A percentile compares a stretch with the other conserved stretches of the same genome.
phyloP scores from a whole-genome alignment of 2,113 vertebrate genomes.

The Sinosuthora webbiana region DNA sequence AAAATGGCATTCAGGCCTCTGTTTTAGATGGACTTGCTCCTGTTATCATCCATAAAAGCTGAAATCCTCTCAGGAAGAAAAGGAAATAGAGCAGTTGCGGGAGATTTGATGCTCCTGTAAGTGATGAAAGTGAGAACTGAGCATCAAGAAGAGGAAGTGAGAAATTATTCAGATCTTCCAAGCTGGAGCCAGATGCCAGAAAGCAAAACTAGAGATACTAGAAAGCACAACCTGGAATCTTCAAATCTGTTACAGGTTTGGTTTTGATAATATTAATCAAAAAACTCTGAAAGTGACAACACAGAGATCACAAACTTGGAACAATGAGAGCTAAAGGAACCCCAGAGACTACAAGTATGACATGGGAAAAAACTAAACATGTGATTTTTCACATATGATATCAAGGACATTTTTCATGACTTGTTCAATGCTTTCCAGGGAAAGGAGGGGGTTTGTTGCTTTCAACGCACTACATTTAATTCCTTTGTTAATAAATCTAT shows the following conservation, averaged over 20 bases:
- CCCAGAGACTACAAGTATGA: neutral
- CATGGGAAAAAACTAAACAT: neutral
- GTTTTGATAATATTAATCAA: neutral
- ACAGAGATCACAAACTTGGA: neutral
- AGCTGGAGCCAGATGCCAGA: neutral
- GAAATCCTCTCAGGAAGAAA: neutral
- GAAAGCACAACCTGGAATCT: neutral
- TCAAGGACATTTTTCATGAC: neutral
- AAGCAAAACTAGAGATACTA: neutral
- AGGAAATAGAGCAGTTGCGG: neutral
- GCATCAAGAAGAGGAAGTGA: slow-evolving; percentile 3
- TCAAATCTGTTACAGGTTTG: neutral
- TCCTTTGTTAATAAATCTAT: neutral
- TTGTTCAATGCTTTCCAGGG: neutral
- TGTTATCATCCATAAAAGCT: slow-evolving; percentile 31
- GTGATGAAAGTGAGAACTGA: neutral
- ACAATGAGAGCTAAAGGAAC: neutral
- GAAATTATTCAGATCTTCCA: slow-evolving; percentile 28
- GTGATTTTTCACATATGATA: neutral
- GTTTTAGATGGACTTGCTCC: neutral
- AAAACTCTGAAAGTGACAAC: neutral
- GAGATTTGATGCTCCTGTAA: neutral
- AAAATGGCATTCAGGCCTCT: neutral
- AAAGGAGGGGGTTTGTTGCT: neutral
- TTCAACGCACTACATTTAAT: neutral